phyloP scores from a whole-genome alignment of 1,140 invertebrate species.

The Tribolium castaneum region DNA sequence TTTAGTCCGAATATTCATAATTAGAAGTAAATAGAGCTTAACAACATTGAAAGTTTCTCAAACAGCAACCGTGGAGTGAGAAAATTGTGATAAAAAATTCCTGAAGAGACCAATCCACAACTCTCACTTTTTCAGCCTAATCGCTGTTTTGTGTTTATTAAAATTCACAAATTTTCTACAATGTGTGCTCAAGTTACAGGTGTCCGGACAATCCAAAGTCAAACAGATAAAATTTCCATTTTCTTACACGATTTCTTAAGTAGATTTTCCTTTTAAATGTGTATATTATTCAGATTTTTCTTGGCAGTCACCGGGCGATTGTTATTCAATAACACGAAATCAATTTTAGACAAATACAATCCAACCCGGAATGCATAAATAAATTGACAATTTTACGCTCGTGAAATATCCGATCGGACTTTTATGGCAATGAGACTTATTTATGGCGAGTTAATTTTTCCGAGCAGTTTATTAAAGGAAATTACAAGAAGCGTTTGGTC shows the following conservation, averaged over 20 bases:
- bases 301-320: not conserved
- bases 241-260: not conserved
- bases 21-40: not conserved
- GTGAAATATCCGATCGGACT: not conserved
- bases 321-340: constrained; percentile 1
- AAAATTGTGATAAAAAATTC: no score
- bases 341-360: not conserved
- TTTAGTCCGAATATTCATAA: not conserved
- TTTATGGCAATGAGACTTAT: constrained; percentile 20
- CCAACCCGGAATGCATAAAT: not conserved
- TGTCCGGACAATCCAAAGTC: not conserved
- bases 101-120: not conserved
- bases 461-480: constrained; percentile 24
- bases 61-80: no score
- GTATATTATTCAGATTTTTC: not conserved
- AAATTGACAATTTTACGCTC: constrained; percentile 17
- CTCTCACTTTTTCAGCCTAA: not conserved
- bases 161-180: not conserved
- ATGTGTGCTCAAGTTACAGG: not conserved
- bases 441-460: constrained; percentile 32
- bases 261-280: not conserved
- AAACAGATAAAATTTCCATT: not conserved
- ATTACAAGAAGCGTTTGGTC: constrained; percentile 32
- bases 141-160: not conserved
- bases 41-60: not conserved